These are phyloP conservation scores for Lepas anatifera DNA, from an alignment of 2,888 invertebrate genomes.

Conservation along the genomic window DNA sequence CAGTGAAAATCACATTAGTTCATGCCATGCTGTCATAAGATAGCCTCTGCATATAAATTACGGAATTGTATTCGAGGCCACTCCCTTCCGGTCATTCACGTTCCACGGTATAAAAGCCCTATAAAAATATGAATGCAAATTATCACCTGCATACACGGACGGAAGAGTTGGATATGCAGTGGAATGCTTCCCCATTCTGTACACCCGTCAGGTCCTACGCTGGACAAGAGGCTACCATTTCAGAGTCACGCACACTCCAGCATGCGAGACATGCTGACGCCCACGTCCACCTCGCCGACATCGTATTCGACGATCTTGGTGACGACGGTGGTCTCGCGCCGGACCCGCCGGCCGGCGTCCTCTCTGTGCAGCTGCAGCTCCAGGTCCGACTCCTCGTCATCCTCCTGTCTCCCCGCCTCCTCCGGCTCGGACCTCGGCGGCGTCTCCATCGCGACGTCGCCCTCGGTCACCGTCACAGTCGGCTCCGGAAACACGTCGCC, in stretches of 20 bases:
- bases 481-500: neutral
- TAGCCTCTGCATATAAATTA: too few species aligned
- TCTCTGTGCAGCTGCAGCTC: neutral
- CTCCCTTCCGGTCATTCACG: too few species aligned
- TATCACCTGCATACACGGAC: too few species aligned
- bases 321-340: slow-evolving; percentile 4
- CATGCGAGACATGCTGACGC: neutral
- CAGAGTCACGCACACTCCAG: neutral
- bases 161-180: too few species aligned
- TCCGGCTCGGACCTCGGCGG: neutral
- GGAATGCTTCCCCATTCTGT: too few species aligned
- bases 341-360: neutral
- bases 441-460: neutral
- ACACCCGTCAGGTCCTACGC: too few species aligned
- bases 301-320: slow-evolving; percentile 6
- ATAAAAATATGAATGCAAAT: too few species aligned
- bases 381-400: neutral
- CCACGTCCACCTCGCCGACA: neutral
- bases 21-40: too few species aligned
- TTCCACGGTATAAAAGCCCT: too few species aligned
- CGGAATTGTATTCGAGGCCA: too few species aligned
- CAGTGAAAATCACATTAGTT: too few species aligned
- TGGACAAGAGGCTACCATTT: neutral
- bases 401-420: neutral
- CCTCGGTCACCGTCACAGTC: neutral